Evolutionary conservation across 1,140 invertebrate species (phyloP).

Genomic region (Drosophila fuyamai): DNA sequence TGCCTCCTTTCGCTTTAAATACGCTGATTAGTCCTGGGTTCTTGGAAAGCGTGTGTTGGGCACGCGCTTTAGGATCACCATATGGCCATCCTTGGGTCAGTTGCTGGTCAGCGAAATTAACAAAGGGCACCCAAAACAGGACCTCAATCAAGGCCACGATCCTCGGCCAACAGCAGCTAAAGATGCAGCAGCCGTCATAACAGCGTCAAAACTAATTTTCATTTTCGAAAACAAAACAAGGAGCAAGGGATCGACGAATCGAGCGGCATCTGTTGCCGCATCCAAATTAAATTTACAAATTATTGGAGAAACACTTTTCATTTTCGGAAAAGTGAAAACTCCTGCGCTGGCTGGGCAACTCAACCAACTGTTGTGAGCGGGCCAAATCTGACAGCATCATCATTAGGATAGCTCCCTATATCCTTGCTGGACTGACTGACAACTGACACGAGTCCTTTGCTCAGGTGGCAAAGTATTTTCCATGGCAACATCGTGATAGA

Average conservation of each 20-base stretch:
- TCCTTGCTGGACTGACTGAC: conserved; percentile 59
- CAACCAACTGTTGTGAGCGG: conserved; percentile 66
- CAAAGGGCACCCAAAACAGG: conserved; percentile 27
- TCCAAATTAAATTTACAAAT: conserved; percentile 71
- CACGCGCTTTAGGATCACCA: conserved; percentile 55
- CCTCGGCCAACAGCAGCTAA: conserved; percentile 14
- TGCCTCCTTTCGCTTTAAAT: conserved; percentile 21
- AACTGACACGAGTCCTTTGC: conserved; percentile 50
- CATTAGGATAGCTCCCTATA: conserved; percentile 46
- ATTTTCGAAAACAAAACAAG: conserved; percentile 60
- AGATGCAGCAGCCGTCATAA: conserved; percentile 63
- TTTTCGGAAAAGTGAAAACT: conserved; percentile 69
- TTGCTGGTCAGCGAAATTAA: conserved; percentile 42
- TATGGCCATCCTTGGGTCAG: conserved; percentile 47
- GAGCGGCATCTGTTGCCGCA: conserved; percentile 65
- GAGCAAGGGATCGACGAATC: conserved; percentile 5
- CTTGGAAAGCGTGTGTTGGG: conserved; percentile 55
- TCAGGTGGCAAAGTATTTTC: conserved; percentile 26
- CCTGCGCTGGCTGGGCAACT: conserved; percentile 23
- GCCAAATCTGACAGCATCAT: conserved; percentile 76
- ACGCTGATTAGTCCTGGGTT: conserved; percentile 63
- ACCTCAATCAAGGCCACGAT: conserved; percentile 66
- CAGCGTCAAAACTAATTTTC: conserved; percentile 81
- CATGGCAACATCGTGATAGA: conserved; percentile 54
- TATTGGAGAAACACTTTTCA: conserved; percentile 76